Percentiles rank a stretch among this genome's conserved stretches.
phyloP scores from a whole-genome alignment of 2,797 vertebrate genomes.

The Florisuga fusca region DNA sequence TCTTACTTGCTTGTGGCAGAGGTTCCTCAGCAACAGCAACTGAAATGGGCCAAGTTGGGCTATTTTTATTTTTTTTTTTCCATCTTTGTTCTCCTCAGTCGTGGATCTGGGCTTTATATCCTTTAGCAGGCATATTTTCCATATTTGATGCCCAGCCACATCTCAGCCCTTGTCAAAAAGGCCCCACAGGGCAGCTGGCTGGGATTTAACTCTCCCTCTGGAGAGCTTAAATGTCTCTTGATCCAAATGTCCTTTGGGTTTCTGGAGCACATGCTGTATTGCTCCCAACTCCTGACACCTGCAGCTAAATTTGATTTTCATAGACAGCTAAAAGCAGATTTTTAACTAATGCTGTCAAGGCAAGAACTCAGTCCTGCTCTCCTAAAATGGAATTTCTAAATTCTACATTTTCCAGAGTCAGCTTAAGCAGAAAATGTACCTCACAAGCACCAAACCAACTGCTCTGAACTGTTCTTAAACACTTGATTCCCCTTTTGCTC shows the following conservation, averaged over 20 bases:
- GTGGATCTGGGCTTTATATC: fast-evolving
- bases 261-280: fast-evolving
- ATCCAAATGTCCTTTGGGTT: not conserved
- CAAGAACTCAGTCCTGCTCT: not conserved
- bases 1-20: not conserved
- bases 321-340: not conserved
- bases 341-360: not conserved
- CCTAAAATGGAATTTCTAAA: not conserved
- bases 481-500: not conserved
- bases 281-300: not conserved
- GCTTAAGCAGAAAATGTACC: not conserved
- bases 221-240: not conserved
- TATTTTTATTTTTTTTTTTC: not conserved
- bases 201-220: not conserved
- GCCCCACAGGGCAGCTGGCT: not conserved
- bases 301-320: not conserved
- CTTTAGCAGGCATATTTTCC: not conserved
- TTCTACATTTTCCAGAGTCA: not conserved
- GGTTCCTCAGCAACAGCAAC: not conserved
- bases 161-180: not conserved
- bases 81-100: not conserved
- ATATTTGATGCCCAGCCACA: not conserved
- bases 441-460: not conserved
- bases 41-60: not conserved
- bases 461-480: not conserved